phyloP scores from a whole-genome alignment of 2,888 invertebrate genomes.

The Acrobeloides nanus region DNA sequence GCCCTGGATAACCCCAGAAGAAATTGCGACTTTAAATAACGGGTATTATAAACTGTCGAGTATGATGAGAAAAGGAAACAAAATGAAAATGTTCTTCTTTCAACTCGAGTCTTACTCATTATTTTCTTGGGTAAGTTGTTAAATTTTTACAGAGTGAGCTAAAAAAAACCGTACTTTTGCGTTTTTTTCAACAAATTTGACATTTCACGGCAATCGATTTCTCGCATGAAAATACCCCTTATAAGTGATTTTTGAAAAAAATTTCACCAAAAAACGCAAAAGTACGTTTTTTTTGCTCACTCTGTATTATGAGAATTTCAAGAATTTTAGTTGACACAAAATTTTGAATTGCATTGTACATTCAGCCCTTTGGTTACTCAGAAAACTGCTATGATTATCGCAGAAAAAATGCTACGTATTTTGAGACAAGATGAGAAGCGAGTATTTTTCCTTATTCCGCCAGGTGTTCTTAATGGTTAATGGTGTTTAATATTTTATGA shows the following conservation, averaged over 20 bases:
- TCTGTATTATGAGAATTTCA: too few relatives aligned
- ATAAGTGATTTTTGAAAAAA: too few relatives aligned
- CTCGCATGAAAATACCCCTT: too few relatives aligned
- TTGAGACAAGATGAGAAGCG: conserved; percentile 27
- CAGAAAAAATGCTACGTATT: conserved; percentile 35
- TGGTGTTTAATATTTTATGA: conserved; percentile 12
- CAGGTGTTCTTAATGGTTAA: conserved; percentile 19
- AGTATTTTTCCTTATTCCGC: conserved; percentile 24
- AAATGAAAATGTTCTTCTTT: conserved; percentile 33
- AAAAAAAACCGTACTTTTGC: too few relatives aligned
- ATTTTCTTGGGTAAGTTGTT: conserved; percentile 34
- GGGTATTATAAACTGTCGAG: conserved; percentile 30
- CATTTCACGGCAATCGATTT: too few relatives aligned
- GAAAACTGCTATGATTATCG: conserved; percentile 28
- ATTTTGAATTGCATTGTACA: conserved; percentile 42
- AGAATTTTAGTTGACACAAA: conserved; percentile 31
- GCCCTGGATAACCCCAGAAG: conserved; percentile 23
- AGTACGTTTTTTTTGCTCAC: too few relatives aligned
- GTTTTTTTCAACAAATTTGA: too few relatives aligned
- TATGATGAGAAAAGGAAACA: conserved; percentile 22
- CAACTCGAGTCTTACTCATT: conserved; percentile 29
- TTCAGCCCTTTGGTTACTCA: conserved; percentile 44
- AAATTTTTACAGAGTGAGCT: not conserved
- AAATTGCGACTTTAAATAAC: conserved; percentile 17
- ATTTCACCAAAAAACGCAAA: too few relatives aligned